A percentile compares a stretch with the other conserved stretches of the same genome.
phyloP scores from a whole-genome alignment of 92 coral and sea anemone species.

The Micromussa lordhowensis region DNA sequence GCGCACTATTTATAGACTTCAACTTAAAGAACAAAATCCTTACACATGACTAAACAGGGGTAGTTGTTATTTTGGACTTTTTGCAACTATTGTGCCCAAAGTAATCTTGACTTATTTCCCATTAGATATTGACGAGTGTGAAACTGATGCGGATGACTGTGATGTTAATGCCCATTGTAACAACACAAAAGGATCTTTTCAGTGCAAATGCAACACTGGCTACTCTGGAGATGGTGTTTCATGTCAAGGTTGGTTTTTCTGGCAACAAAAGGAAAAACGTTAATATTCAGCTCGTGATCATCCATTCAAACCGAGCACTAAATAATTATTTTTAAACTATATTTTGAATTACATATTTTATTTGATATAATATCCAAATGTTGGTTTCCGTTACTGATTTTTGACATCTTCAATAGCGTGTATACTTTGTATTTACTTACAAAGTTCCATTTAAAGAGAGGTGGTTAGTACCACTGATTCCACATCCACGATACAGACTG shows the following conservation, averaged over 20 bases:
- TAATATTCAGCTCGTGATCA: neutral
- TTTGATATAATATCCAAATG: neutral
- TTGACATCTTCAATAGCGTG: neutral
- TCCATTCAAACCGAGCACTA: neutral
- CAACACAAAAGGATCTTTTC: conserved; percentile 88
- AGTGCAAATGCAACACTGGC: conserved; percentile 83
- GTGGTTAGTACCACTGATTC: neutral
- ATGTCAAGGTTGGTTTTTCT: conserved; percentile 63
- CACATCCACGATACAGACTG: neutral
- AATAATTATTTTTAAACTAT: neutral
- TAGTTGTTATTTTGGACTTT: neutral
- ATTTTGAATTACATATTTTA: neutral
- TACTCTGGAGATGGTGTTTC: conserved; percentile 78
- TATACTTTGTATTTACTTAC: no score
- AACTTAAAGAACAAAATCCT: neutral
- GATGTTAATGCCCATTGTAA: conserved; percentile 79
- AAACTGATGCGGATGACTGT: conserved; percentile 66
- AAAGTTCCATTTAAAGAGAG: neutral
- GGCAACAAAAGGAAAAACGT: neutral
- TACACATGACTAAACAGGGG: neutral
- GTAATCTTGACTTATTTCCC: neutral
- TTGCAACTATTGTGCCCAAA: neutral
- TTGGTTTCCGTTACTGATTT: neutral
- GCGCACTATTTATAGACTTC: neutral
- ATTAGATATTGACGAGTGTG: conserved; percentile 66